A percentile compares a stretch with the other conserved stretches of the same genome.
These are phyloP conservation scores for Pseudotriccus pelzelni DNA, from an alignment of 2,797 vertebrate species.

Conservation along the genomic window DNA sequence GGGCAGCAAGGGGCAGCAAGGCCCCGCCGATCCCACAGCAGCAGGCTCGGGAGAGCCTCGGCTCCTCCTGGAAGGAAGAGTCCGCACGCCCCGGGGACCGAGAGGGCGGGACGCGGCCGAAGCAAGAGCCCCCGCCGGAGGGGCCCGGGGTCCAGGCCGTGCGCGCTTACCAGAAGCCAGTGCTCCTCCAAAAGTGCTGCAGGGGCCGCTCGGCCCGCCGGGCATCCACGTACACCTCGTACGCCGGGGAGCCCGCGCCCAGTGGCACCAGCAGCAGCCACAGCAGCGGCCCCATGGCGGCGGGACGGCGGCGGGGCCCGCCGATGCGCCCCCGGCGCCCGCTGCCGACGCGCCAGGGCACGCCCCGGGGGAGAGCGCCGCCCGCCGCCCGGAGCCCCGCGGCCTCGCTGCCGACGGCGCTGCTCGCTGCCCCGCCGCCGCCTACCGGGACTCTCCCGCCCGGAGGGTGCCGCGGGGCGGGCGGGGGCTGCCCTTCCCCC, in stretches of 20 bases:
- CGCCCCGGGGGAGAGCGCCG: background rate
- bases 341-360: background rate
- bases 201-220: background rate
- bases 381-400: background rate
- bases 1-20: too few relatives aligned
- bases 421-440: background rate
- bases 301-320: background rate
- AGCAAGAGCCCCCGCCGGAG: background rate
- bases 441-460: background rate
- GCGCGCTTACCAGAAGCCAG: slow-evolving; percentile 56
- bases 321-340: background rate
- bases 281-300: background rate
- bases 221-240: background rate
- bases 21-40: background rate
- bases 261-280: background rate
- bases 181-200: slow-evolving; percentile 54
- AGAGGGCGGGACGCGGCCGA: background rate
- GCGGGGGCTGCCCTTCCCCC: background rate
- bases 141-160: background rate
- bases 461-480: background rate
- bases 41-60: background rate
- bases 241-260: background rate
- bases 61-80: background rate
- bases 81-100: rapidly evolving
- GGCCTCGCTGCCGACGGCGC: too few relatives aligned